Evolutionary conservation across 2,888 invertebrate genomes (phyloP), one percentile per base, ranked within the genome.

Genomic region (Celastrina argiolus): DNA sequence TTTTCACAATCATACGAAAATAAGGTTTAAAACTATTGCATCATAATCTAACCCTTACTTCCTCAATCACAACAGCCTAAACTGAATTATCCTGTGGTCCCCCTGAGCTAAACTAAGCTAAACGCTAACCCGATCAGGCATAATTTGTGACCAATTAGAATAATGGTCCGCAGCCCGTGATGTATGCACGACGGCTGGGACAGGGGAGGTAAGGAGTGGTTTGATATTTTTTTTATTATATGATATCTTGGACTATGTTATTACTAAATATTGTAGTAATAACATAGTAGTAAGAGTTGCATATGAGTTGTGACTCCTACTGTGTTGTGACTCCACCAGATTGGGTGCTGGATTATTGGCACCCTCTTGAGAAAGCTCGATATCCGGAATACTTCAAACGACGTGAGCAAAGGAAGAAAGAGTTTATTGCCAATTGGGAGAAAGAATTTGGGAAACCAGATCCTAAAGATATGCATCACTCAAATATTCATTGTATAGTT

Each of bases 381-480:
- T 99, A 97, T 85, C 98, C 99, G 0, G 96, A 98, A 79, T 99
- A 98, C 83, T 99, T 99, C 91, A 96, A 97, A 64, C 92, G 92
- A 16, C 93, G 99, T 12, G 98, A 99, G 79, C 90, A 96, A 78
- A 93, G 98, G 66, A 99, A 99, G 85, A 93, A 95, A 74, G 97
- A 99, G 81, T 98, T 93, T 78, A 89, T 97, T 1, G 94, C 95
- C 68, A 92, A 94, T 87, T 99, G 97, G 95, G 95, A 97, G 77
- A 95, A 97, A 77, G 92, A 95, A 73, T 94, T 95, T 72, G 91
- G 91, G 26, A 88, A 87, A 66, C 73, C 73, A 0, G 82, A 87
- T 41, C 80, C 83, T 4, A 83, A 88, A 18, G 83, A 85, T 34
- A 75, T 76, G 12, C 84, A 84, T 59, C 88, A 87, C 76, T 71